Conservation (phyloP, 2,113 vertebrate species). For the Eulemur macaco region DNA sequence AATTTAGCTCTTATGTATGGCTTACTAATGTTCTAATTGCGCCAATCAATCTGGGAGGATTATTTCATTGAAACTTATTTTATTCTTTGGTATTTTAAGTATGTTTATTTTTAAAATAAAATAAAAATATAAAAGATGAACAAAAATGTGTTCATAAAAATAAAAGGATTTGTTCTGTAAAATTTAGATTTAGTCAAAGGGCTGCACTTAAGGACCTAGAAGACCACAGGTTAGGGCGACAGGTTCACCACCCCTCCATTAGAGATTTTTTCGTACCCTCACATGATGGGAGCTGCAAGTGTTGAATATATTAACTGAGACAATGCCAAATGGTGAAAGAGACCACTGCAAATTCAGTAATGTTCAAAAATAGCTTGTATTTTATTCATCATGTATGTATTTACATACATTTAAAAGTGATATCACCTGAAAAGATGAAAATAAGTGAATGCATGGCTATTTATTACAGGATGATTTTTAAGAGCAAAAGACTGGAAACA, state of each 20-base stretch:
- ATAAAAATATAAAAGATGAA: no score
- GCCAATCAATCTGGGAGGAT: no score
- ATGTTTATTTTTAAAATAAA: no score
- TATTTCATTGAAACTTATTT: no score
- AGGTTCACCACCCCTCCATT: not conserved
- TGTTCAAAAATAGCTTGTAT: not conserved
- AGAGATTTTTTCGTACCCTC: not conserved
- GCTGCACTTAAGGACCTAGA: no score
- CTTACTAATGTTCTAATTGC: no score
- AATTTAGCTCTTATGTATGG: no score
- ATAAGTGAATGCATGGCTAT: not conserved
- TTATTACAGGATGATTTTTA: not conserved
- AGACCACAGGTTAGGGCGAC: no score
- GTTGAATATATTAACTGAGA: not conserved
- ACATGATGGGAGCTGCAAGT: not conserved
- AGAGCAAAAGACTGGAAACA: not conserved
- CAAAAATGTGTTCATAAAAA: no score
- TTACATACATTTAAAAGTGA: not conserved
- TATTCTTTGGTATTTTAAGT: no score
- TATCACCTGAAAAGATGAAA: not conserved
- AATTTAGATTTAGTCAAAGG: no score
- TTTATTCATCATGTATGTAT: not conserved
- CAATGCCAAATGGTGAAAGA: not conserved
- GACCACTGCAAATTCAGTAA: not conserved
- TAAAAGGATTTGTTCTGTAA: no score